A percentile compares a stretch with the other conserved stretches of the same genome.
Conservation (phyloP, 35 echinoderm and acorn worm genomes). For the Lytechinus variegatus region DNA sequence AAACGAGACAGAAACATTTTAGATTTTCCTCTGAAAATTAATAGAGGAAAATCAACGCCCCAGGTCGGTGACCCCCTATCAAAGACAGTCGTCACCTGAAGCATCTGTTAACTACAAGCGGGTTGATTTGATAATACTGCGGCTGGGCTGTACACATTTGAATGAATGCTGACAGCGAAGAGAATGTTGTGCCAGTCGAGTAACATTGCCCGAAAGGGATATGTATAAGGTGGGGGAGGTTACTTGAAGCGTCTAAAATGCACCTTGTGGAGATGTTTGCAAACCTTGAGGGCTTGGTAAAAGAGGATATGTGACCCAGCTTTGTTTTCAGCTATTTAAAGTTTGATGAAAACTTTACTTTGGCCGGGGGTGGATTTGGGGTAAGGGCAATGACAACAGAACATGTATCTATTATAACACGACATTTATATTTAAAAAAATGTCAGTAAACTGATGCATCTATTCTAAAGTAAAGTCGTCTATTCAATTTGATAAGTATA, state of each 20-base stretch:
- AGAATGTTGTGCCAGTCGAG: background rate
- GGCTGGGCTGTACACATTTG: background rate
- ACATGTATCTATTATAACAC: background rate
- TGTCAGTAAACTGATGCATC: too few relatives aligned
- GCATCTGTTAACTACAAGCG: background rate
- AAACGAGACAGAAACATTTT: background rate
- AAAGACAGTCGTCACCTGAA: background rate
- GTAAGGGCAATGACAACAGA: background rate
- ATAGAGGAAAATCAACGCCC: background rate
- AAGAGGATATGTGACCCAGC: background rate
- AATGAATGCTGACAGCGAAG: background rate
- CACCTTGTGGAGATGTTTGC: background rate
- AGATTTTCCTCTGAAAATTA: background rate
- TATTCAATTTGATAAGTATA: too few relatives aligned
- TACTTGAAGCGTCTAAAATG: background rate
- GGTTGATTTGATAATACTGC: background rate
- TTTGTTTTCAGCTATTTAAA: too few relatives aligned
- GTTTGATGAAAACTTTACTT: too few relatives aligned
- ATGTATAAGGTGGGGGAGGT: background rate
- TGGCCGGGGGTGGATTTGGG: background rate
- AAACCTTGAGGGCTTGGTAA: background rate
- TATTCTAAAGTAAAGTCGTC: too few relatives aligned
- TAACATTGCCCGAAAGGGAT: background rate
- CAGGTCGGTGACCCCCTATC: background rate
- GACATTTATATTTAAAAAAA: too few relatives aligned